Evolutionary conservation across 35 echinoderm and acorn worm genomes (phyloP).

Genomic region (Apostichopus japonicus): DNA sequence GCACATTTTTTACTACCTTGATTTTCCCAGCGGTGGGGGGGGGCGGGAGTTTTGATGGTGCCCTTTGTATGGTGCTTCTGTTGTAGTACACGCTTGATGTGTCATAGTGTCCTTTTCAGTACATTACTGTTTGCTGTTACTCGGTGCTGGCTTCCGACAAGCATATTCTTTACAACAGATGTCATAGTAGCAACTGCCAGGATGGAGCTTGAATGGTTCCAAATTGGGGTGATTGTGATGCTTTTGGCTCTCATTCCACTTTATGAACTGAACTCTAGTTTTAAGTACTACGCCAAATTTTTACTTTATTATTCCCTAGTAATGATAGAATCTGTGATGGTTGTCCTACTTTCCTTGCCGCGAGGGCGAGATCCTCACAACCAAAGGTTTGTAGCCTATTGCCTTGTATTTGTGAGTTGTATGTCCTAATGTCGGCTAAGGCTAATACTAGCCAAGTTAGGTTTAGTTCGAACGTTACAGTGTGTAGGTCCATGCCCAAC

Average conservation of each 20-base stretch:
- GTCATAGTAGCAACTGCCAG: not conserved
- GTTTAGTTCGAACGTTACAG: not conserved
- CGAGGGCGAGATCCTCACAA: conserved; percentile 77
- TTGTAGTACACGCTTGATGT: too few species aligned
- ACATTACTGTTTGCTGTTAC: too few species aligned
- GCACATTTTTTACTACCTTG: too few species aligned
- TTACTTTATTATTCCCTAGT: conserved; percentile 70
- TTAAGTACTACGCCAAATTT: conserved; percentile 86
- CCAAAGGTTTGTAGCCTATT: conserved; percentile 57
- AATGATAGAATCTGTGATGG: conserved; percentile 29
- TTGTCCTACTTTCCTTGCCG: conserved; percentile 64
- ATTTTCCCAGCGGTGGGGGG: too few species aligned
- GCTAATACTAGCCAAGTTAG: not conserved
- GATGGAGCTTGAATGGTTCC: conserved; percentile 83
- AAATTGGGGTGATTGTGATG: conserved; percentile 73
- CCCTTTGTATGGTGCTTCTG: too few species aligned
- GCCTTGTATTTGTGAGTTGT: not conserved
- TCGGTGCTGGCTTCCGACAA: too few species aligned
- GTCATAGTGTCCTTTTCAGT: too few species aligned
- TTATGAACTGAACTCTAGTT: conserved; percentile 80
- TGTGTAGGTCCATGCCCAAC: not conserved
- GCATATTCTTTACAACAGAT: too few species aligned
- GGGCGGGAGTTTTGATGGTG: too few species aligned
- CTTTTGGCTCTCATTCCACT: conserved; percentile 68
- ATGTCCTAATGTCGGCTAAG: not conserved